A percentile compares a stretch with the other conserved stretches of the same genome.
Evolutionary conservation across 2,113 vertebrate genomes (phyloP).

Genomic region (Oenanthe melanoleuca): DNA sequence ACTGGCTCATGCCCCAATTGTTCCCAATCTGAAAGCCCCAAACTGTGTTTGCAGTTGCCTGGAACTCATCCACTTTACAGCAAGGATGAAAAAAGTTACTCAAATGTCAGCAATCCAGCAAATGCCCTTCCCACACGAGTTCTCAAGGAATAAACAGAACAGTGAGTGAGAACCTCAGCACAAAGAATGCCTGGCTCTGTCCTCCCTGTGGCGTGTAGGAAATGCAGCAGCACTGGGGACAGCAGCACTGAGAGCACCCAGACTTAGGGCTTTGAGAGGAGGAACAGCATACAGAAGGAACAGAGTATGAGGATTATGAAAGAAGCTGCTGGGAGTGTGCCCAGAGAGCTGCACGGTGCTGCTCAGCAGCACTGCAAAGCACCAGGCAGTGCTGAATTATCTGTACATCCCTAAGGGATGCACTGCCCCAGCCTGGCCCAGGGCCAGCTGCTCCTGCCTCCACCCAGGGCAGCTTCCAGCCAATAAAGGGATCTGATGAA

Average conservation of each 20-base stretch:
- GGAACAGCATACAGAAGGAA: not conserved
- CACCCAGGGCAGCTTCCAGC: not conserved
- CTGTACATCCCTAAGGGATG: accelerated
- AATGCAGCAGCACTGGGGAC: not conserved
- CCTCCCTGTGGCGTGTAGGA: not conserved
- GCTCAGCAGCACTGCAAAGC: not conserved
- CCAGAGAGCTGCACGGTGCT: not conserved
- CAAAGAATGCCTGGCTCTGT: not conserved
- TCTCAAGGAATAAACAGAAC: conserved; percentile 36
- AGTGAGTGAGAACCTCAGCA: conserved; percentile 14
- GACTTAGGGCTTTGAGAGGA: not conserved
- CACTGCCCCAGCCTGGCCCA: not conserved
- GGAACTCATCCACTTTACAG: conserved; percentile 58
- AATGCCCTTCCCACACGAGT: conserved; percentile 61
- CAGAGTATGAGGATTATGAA: not conserved
- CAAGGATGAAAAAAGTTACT: conserved; percentile 27
- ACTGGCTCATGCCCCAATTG: not conserved
- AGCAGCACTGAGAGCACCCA: not conserved
- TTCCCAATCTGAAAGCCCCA: conserved; percentile 26
- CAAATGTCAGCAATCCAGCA: conserved; percentile 49
- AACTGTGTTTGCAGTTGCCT: not conserved
- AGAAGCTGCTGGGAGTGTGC: not conserved
- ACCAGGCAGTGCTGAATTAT: not conserved
- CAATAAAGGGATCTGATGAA: not conserved
- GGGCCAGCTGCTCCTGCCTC: not conserved